A percentile compares a stretch with the other conserved stretches of the same genome.
These are phyloP conservation scores for Melieria omissa DNA, from an alignment of 2,888 invertebrate species.

Conservation along the genomic window DNA sequence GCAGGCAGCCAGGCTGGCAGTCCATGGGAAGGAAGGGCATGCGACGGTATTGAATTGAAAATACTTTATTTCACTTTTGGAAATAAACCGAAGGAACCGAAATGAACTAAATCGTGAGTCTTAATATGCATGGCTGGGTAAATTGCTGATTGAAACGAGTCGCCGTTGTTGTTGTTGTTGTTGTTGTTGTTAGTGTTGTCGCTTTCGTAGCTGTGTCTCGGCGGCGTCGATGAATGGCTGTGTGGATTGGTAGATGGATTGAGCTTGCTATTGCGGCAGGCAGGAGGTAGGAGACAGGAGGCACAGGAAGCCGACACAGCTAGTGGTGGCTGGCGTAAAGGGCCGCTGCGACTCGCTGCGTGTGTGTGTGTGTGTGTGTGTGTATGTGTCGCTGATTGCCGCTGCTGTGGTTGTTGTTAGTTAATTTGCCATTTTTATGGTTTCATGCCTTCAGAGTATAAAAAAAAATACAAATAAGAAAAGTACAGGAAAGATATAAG, in stretches of 20 bases:
- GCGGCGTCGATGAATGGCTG: slow-evolving; percentile 2
- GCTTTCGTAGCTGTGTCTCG: slow-evolving; percentile 11
- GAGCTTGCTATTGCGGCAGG: background rate
- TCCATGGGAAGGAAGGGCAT: too few relatives aligned
- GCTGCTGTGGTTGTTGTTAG: slow-evolving; percentile 31
- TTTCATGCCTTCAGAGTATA: slow-evolving; percentile 40
- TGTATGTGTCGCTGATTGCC: slow-evolving; percentile 1
- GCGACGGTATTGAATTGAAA: too few relatives aligned
- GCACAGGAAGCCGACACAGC: background rate
- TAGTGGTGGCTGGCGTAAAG: background rate
- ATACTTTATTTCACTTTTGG: too few relatives aligned
- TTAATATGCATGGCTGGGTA: slow-evolving; percentile 42
- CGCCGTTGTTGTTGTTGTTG: background rate
- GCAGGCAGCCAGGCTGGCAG: too few relatives aligned
- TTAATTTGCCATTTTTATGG: slow-evolving; percentile 49
- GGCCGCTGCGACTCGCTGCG: background rate
- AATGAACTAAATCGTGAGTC: slow-evolving; percentile 40
- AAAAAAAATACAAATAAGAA: background rate
- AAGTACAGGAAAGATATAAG: background rate
- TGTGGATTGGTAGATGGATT: background rate
- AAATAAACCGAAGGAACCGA: slow-evolving; percentile 10
- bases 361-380: background rate
- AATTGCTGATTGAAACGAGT: slow-evolving; percentile 20
- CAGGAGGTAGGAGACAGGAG: background rate
- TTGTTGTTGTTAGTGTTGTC: background rate